Percentiles rank a stretch among this genome's conserved stretches.
These are phyloP conservation scores for Tenebrosternarchus preto DNA, from an alignment of 2,113 vertebrate genomes.

Conservation along the genomic window DNA sequence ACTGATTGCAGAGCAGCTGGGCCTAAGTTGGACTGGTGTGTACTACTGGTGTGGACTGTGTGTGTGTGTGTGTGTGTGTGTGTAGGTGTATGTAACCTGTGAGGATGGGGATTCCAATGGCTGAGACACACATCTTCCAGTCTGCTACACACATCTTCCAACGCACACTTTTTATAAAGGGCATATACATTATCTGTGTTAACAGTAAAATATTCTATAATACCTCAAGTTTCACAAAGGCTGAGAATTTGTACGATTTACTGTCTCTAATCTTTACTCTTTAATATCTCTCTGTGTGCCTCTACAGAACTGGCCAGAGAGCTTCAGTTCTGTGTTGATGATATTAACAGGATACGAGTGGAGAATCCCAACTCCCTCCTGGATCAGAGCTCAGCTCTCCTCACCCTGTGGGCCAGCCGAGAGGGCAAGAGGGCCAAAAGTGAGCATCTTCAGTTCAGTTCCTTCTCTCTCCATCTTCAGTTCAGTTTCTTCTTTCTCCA, in stretches of 20 bases:
- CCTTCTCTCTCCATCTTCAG: slow-evolving; percentile 35
- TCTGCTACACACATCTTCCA: too few species aligned
- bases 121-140: too few species aligned
- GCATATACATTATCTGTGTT: too few species aligned
- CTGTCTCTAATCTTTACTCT: neutral
- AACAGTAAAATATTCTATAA: too few species aligned
- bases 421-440: slow-evolving; percentile 87
- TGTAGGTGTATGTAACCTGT: neutral
- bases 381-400: slow-evolving; percentile 89
- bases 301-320: slow-evolving; percentile 90
- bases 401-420: slow-evolving; percentile 88
- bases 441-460: slow-evolving; percentile 69
- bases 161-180: too few species aligned
- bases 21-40: slow-evolving; percentile 96
- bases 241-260: neutral
- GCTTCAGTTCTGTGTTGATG: slow-evolving; percentile 90
- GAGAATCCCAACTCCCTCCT: slow-evolving; percentile 95
- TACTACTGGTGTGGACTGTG: slow-evolving; percentile 11
- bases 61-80: neutral
- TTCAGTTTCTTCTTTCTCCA: neutral
- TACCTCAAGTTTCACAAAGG: too few species aligned
- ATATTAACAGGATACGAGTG: slow-evolving; percentile 94
- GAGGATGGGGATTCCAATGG: too few species aligned
- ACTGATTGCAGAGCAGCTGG: slow-evolving; percentile 89
- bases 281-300: neutral